Evolutionary conservation across 2,797 vertebrate species (phyloP), one percentile per base, ranked within the genome.

Genomic region (Cryptoblepharus egeriae): DNA sequence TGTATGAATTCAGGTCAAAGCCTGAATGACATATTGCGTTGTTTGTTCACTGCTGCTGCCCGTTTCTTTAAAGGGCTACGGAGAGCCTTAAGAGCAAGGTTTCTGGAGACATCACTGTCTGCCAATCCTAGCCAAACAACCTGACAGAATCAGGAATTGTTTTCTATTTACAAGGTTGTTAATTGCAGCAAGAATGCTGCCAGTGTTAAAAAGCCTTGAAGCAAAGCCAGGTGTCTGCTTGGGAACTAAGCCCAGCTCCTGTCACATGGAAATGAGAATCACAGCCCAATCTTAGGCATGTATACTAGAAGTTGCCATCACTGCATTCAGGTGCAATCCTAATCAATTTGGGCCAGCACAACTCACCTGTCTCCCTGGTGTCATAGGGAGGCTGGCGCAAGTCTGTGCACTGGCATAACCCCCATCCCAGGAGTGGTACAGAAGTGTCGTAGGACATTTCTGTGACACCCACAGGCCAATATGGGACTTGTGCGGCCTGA

Each of bases 261-360:
- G 39, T 35, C 42, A 20, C 0, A 42, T 0, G 0, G 32, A 45
- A 42, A 73, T 52, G 28, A 45, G 28, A 30, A 81, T 60, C 22
- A 26, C 63, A 32, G 7, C 45, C 72, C 22, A 3, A 77, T 32
- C 13, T 9, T 80, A 35, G 22, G 49, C 15, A 52, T 16, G 49
- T 4, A 1, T 18, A 52, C 15, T 52, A 16, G 49, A 52, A 16
- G 4, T 52, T 52, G 18, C 13, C 49, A 15, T 52, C 49, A 52
- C 49, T 18, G 49, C 2, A 15, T 52, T 52, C 49, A 52, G 49
- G n/a, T n/a, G n/a, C n/a, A n/a, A n/a, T n/a, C n/a, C n/a, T n/a
- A n/a, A n/a, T n/a, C n/a, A n/a, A n/a, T n/a, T n/a, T n/a, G n/a
- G n/a, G n/a, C n/a, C n/a, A n/a, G n/a, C n/a, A n/a, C n/a, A n/a